phyloP scores from a whole-genome alignment of 2,113 vertebrate species.

The Bujurquina vittata region DNA sequence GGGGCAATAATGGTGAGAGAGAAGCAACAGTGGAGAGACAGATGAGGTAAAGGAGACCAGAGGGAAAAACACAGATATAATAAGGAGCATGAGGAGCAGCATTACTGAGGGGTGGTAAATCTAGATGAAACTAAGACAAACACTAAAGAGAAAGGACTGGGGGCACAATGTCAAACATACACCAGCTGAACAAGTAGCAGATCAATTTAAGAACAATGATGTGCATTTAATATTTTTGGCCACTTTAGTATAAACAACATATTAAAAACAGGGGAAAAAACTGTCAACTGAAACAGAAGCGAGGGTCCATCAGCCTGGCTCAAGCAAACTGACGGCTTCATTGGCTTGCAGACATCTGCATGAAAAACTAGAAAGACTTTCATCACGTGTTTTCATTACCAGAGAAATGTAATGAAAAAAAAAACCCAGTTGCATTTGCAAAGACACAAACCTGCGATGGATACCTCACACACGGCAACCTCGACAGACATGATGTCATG shows the following conservation, averaged over 20 bases:
- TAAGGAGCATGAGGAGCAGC: conserved; percentile 48
- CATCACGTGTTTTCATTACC: background rate
- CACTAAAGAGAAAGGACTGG: conserved; percentile 39
- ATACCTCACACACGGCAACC: background rate
- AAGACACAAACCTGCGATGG: too few relatives aligned
- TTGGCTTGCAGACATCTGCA: background rate
- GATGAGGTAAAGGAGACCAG: conserved; percentile 50
- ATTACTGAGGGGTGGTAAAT: conserved; percentile 46
- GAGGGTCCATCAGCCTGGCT: background rate
- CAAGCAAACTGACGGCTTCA: background rate
- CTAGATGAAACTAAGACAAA: conserved; percentile 56
- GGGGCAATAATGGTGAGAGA: conserved; percentile 66
- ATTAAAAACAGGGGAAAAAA: background rate
- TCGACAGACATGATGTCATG: background rate
- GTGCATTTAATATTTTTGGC: background rate
- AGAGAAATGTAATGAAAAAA: background rate
- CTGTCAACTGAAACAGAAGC: background rate
- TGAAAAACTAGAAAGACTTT: background rate
- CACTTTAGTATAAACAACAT: background rate
- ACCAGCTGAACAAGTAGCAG: background rate
- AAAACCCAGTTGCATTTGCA: background rate
- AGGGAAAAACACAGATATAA: conserved; percentile 75
- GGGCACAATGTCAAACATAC: conserved; percentile 29
- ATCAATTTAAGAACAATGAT: background rate
- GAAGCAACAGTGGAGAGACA: conserved; percentile 35